These are phyloP conservation scores for Ormyrus pomaceus DNA, from an alignment of 2,888 invertebrate genomes.

Conservation along the genomic window DNA sequence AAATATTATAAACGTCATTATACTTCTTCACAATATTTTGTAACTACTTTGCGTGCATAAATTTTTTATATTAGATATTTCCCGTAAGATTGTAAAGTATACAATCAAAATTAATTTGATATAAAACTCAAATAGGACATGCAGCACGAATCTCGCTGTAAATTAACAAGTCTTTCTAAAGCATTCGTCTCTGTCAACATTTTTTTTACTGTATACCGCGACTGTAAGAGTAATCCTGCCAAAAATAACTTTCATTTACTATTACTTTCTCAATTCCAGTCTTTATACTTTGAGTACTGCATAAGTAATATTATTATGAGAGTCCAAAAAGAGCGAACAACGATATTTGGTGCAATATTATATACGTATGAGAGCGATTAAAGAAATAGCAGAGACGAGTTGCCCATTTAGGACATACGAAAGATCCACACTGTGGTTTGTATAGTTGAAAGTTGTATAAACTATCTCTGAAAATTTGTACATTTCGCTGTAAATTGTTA, in stretches of 20 bases:
- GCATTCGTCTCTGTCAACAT: constrained; percentile 40
- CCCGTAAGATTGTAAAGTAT: constrained; percentile 37
- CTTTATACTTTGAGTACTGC: background rate
- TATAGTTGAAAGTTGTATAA: constrained; percentile 56
- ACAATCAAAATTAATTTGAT: constrained; percentile 29
- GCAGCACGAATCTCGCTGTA: constrained; percentile 43
- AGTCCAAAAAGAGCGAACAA: constrained; percentile 45
- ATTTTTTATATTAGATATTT: constrained; percentile 4
- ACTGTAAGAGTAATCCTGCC: constrained; percentile 32
- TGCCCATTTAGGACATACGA: constrained; percentile 27
- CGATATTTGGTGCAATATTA: constrained; percentile 53
- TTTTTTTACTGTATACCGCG: constrained; percentile 9
- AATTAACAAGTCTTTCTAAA: constrained; percentile 42
- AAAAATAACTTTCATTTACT: constrained; percentile 32
- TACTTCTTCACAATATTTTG: constrained; percentile 12
- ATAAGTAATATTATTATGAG: constrained; percentile 13
- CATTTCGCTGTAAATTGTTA: constrained; percentile 69
- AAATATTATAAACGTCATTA: constrained; percentile 36
- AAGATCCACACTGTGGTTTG: constrained; percentile 45
- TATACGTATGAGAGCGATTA: constrained; percentile 25
- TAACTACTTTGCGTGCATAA: background rate
- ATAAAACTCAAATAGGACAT: constrained; percentile 30
- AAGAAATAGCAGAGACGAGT: constrained; percentile 46
- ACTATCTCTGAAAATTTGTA: constrained; percentile 63
- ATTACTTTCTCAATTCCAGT: constrained; percentile 31